These are phyloP conservation scores for Lutraria lutraria DNA, from an alignment of 2,888 invertebrate genomes.

Conservation along the genomic window DNA sequence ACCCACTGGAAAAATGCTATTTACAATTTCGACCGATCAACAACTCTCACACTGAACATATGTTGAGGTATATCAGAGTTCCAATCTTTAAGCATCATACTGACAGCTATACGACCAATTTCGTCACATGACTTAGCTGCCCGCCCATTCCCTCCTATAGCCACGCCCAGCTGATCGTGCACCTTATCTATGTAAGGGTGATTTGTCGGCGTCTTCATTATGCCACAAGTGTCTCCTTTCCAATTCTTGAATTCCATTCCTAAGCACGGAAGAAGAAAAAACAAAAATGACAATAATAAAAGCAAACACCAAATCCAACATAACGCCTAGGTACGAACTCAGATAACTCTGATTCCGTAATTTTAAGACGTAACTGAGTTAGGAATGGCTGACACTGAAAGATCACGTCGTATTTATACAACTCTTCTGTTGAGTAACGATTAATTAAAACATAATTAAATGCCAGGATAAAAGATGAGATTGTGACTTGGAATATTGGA, in stretches of 20 bases:
- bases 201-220: conserved; percentile 67
- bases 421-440: too few species aligned
- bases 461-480: too few species aligned
- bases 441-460: too few species aligned
- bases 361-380: too few species aligned
- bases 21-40: not conserved
- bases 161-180: conserved; percentile 71
- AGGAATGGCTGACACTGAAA: too few species aligned
- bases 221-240: conserved; percentile 69
- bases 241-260: conserved; percentile 56
- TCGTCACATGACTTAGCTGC: conserved; percentile 82
- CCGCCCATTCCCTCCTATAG: conserved; percentile 77
- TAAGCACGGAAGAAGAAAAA: conserved; percentile 24
- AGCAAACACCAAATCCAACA: not conserved
- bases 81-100: conserved; percentile 75
- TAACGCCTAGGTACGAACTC: too few species aligned
- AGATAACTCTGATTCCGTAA: not conserved
- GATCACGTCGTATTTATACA: too few species aligned
- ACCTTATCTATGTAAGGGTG: conserved; percentile 75
- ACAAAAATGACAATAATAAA: not conserved
- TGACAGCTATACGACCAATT: conserved; percentile 78
- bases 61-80: conserved; percentile 62
- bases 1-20: too few species aligned
- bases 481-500: too few species aligned
- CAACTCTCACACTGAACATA: conserved; percentile 30